A percentile compares a stretch with the other conserved stretches of the same genome.
Evolutionary conservation across 2,113 vertebrate genomes (phyloP).

Genomic region (Peucedramus taeniatus): DNA sequence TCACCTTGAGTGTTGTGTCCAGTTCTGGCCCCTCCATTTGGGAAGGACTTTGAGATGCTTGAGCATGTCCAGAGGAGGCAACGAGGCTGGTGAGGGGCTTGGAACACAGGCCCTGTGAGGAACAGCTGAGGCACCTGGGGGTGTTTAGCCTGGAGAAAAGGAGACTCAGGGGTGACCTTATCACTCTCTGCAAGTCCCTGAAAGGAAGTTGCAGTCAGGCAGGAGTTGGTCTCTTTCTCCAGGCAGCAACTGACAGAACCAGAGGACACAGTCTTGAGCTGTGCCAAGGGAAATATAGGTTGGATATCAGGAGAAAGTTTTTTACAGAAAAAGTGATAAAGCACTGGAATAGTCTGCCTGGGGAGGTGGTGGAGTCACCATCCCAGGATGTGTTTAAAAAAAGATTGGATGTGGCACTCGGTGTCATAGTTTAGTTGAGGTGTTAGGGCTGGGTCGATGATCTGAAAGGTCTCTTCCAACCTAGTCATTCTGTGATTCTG

Average conservation of each 20-base stretch:
- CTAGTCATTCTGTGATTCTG: background rate
- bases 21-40: background rate
- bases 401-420: fast-evolving
- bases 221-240: background rate
- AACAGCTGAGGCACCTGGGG: background rate
- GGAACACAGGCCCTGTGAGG: background rate
- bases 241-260: fast-evolving
- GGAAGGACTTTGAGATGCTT: fast-evolving
- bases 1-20: background rate
- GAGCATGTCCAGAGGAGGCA: fast-evolving
- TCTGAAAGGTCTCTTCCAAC: background rate
- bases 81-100: background rate
- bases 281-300: fast-evolving
- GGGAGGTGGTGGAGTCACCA: background rate
- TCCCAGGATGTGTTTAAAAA: too few relatives aligned
- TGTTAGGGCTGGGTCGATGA: background rate
- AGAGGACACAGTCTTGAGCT: background rate
- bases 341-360: background rate
- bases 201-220: background rate
- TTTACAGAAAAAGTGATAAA: background rate
- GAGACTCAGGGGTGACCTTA: background rate
- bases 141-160: background rate
- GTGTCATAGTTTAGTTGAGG: background rate
- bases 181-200: background rate
- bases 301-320: background rate